Evolutionary conservation across 2,113 vertebrate genomes (phyloP).

Genomic region (Gymnobelideus leadbeateri): DNA sequence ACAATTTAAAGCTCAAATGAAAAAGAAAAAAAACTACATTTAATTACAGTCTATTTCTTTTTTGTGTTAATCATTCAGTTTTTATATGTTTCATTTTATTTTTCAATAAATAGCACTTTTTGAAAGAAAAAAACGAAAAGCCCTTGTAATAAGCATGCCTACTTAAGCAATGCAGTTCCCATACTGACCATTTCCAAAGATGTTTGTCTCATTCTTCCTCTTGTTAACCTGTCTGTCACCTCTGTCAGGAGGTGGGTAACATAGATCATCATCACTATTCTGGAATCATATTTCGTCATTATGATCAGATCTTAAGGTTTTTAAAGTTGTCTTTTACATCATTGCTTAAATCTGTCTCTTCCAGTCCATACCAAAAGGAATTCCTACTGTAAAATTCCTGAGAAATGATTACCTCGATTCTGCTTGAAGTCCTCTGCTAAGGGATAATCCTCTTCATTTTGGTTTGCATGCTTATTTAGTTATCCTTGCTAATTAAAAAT

Average conservation of each 20-base stretch:
- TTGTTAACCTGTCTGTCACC: neutral
- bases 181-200: neutral
- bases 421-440: neutral
- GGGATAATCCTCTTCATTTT: neutral
- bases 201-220: neutral
- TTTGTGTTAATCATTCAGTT: neutral
- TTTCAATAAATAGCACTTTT: neutral
- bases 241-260: neutral
- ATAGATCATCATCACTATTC: neutral
- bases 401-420: neutral
- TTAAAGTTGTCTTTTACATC: neutral
- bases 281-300: neutral
- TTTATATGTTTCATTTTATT: neutral
- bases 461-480: neutral
- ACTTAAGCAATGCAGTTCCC: neutral
- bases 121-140: neutral
- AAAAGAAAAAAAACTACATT: neutral
- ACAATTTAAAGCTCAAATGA: neutral
- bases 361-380: neutral
- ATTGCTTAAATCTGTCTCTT: neutral
- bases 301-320: neutral
- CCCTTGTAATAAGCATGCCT: neutral
- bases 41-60: neutral
- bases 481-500: constrained; percentile 11
- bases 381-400: neutral